These are phyloP conservation scores for Anthoscopus minutus DNA, from an alignment of 2,113 vertebrate species.

Conservation along the genomic window DNA sequence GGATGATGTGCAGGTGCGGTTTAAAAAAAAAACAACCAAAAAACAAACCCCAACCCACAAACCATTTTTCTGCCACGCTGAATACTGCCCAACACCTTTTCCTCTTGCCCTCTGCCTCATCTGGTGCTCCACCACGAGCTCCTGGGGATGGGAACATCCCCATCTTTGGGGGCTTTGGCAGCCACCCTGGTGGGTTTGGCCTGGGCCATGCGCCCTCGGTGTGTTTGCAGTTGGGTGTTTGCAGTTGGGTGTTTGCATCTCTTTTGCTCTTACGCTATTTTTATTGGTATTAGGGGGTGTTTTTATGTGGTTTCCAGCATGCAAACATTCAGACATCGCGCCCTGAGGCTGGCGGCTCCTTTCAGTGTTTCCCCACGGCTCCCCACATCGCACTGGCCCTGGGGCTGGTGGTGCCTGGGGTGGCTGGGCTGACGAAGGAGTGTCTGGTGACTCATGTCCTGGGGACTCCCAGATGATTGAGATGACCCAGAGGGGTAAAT, in stretches of 20 bases:
- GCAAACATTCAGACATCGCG: neutral
- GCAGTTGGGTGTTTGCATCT: neutral
- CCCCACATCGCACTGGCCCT: accelerated
- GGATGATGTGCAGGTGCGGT: neutral
- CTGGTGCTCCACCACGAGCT: neutral
- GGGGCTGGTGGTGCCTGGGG: neutral
- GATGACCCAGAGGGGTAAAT: neutral
- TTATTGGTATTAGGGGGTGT: neutral
- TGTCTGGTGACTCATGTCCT: conserved; percentile 28
- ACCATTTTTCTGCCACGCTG: neutral
- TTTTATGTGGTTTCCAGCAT: neutral
- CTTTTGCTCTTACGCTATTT: neutral
- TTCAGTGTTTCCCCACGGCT: neutral
- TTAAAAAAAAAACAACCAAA: neutral
- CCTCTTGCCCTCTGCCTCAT: neutral
- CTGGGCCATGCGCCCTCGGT: accelerated
- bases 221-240: neutral
- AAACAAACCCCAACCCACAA: neutral
- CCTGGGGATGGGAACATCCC: neutral
- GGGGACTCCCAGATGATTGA: neutral
- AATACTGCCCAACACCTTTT: neutral
- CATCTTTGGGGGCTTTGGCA: neutral
- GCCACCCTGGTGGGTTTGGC: accelerated
- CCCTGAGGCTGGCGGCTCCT: neutral
- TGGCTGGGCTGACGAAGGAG: neutral